These are phyloP conservation scores for Platysternon megacephalum DNA, from an alignment of 2,113 vertebrate genomes.

Conservation along the genomic window DNA sequence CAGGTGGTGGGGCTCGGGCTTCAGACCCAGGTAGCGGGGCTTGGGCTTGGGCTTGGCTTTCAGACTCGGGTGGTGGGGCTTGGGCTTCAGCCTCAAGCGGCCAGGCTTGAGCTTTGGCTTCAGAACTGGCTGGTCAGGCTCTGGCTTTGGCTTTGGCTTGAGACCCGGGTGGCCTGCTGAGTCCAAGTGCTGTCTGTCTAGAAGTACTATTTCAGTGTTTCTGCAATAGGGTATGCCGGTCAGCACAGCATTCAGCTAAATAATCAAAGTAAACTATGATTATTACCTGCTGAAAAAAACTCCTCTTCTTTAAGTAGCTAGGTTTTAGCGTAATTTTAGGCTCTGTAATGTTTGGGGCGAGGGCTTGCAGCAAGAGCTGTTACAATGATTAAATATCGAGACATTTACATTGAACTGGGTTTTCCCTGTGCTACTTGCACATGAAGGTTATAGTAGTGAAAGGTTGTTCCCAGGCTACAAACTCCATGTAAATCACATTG, in stretches of 20 bases:
- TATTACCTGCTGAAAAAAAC: neutral
- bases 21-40: too few species aligned
- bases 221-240: neutral
- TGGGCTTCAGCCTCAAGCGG: too few species aligned
- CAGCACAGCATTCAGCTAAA: neutral
- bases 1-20: too few species aligned
- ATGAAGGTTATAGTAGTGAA: neutral
- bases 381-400: neutral
- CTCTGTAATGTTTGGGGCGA: neutral
- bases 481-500: constrained; percentile 18
- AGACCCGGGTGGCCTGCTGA: neutral
- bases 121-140: too few species aligned
- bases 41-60: too few species aligned
- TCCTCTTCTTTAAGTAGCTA: neutral
- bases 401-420: constrained; percentile 7
- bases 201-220: neutral
- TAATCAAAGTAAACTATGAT: neutral
- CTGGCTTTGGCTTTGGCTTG: neutral
- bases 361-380: neutral
- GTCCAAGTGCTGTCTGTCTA: neutral
- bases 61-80: too few species aligned
- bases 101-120: too few species aligned
- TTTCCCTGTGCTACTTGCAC: constrained; percentile 18
- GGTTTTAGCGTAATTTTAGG: neutral
- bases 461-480: neutral